Evolutionary conservation across 1,140 invertebrate genomes (phyloP).

Genomic region (Drosophila suzukii): DNA sequence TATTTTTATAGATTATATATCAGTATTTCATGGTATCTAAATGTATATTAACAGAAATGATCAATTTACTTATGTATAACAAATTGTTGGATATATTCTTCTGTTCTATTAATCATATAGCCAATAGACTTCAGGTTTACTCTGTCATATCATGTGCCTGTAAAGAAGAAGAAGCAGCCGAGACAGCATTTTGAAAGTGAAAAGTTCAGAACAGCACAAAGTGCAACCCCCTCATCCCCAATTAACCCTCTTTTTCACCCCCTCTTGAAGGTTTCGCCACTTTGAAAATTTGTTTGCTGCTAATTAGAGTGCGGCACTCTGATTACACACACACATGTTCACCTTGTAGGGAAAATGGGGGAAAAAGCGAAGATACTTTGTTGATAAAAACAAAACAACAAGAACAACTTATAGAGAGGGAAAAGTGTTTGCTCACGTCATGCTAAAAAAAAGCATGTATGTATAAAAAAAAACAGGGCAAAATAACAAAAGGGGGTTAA

Average conservation of each 20-base stretch:
- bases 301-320: slow-evolving; percentile 71
- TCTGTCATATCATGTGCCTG: slow-evolving; percentile 24
- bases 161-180: slow-evolving; percentile 5
- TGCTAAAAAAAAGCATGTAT: not conserved
- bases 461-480: not conserved
- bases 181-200: slow-evolving; percentile 61
- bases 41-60: no score
- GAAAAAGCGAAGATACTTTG: slow-evolving; percentile 15
- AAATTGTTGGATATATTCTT: no score
- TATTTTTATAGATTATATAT: no score
- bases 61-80: no score
- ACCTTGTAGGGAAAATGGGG: slow-evolving; percentile 8
- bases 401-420: slow-evolving; percentile 9
- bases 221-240: slow-evolving; percentile 10
- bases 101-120: not conserved
- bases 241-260: slow-evolving; percentile 3
- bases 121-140: slow-evolving; percentile 15
- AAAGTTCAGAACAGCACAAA: slow-evolving; percentile 46
- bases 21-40: no score
- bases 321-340: slow-evolving; percentile 48
- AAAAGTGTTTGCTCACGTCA: slow-evolving; percentile 11
- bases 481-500: slow-evolving; percentile 1
- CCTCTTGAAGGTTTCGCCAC: slow-evolving; percentile 19
- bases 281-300: slow-evolving; percentile 65
- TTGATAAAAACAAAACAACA: slow-evolving; percentile 32